Percentiles rank a stretch among this genome's conserved stretches.
These are phyloP conservation scores for Mesochorus sp. DNA, from an alignment of 2,888 invertebrate genomes.

Conservation along the genomic window DNA sequence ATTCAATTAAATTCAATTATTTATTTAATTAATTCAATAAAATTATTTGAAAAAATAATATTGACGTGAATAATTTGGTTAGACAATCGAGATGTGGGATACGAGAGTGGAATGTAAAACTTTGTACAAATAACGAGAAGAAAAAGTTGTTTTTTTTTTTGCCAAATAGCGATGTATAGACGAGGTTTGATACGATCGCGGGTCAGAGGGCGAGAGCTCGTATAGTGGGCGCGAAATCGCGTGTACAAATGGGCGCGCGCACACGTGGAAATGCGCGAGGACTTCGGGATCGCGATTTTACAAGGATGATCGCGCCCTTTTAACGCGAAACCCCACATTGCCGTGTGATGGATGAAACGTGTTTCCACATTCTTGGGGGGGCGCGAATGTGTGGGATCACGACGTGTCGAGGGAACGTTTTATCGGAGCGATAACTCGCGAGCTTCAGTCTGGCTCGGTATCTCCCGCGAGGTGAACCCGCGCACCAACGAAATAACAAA, in stretches of 20 bases:
- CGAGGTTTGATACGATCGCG: no score
- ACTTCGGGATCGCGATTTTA: no score
- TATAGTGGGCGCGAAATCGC: constrained; percentile 54
- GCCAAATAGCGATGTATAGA: no score
- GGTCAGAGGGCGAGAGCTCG: no score
- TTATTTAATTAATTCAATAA: neutral
- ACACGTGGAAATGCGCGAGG: no score
- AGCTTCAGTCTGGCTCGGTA: constrained; percentile 68
- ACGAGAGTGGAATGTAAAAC: neutral
- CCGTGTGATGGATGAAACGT: constrained; percentile 31
- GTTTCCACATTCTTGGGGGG: constrained; percentile 40
- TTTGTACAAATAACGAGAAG: neutral
- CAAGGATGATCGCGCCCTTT: neutral
- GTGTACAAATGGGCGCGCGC: constrained; percentile 23
- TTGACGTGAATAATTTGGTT: neutral
- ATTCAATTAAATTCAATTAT: neutral
- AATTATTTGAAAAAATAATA: neutral
- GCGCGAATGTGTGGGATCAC: constrained; percentile 38
- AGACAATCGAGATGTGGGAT: no score
- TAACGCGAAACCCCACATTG: neutral
- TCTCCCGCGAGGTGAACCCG: constrained; percentile 65
- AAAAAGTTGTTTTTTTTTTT: no score
- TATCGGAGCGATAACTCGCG: constrained; percentile 53
- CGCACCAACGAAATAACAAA: constrained; percentile 14
- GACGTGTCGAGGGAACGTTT: constrained; percentile 47